Conservation (phyloP, 2,113 vertebrate genomes). For the Porphyrio hochstetteri region DNA sequence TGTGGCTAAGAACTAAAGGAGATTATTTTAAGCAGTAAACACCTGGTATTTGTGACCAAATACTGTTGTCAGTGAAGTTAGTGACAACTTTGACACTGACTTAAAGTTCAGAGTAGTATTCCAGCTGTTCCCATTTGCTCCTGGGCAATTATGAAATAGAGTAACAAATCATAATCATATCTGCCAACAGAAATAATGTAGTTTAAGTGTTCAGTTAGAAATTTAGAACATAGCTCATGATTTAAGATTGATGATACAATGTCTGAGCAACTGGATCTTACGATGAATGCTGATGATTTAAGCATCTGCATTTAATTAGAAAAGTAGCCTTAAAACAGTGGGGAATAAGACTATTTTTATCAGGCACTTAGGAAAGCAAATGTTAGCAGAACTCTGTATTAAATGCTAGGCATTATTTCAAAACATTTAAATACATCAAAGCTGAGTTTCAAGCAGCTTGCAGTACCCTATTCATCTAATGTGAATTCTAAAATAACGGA, state of each 20-base stretch:
- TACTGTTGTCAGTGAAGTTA: background rate
- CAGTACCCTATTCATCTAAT: conserved; percentile 31
- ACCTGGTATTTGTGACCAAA: background rate
- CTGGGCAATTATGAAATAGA: background rate
- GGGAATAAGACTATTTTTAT: background rate
- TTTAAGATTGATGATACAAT: background rate
- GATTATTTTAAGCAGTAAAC: conserved; percentile 38
- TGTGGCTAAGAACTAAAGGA: conserved; percentile 6
- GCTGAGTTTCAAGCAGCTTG: conserved; percentile 40
- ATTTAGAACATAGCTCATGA: background rate
- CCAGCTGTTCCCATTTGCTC: background rate
- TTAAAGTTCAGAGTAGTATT: background rate
- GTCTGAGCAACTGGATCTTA: background rate
- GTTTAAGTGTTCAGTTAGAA: background rate
- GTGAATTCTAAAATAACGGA: conserved; percentile 32
- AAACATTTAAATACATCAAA: conserved; percentile 52
- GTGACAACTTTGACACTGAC: background rate
- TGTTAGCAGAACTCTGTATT: conserved; percentile 29
- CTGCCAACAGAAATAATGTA: background rate
- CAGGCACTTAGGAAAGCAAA: conserved; percentile 7
- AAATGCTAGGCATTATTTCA: conserved; percentile 48
- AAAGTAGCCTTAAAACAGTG: background rate
- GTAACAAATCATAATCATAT: accelerated
- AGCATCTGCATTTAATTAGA: conserved; percentile 32
- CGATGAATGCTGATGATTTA: background rate